Conservation (phyloP, 2,888 invertebrate species). For the Eupithecia vulgata region DNA sequence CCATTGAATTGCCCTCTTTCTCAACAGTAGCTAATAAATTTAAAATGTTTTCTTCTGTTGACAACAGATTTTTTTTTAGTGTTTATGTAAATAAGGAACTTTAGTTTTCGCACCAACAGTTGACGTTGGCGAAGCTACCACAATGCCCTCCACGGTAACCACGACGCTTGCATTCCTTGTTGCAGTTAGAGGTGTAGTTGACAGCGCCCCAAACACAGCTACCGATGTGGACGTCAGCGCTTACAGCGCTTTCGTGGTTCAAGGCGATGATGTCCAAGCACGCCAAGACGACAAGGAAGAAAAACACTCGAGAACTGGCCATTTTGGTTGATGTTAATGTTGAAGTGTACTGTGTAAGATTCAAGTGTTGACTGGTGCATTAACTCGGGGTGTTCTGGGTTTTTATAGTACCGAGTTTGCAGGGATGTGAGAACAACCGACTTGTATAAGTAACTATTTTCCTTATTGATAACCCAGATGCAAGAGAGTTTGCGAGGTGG, state of each 20-base stretch:
- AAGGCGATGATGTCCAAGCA: constrained; percentile 17
- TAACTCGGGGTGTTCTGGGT: background rate
- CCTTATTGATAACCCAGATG: constrained; percentile 3
- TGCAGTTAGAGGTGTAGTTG: constrained; percentile 51
- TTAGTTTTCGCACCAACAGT: constrained; percentile 36
- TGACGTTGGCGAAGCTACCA: constrained; percentile 39
- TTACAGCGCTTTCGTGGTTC: constrained; percentile 42
- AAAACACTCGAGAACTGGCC: constrained; percentile 5
- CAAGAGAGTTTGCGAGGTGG: background rate
- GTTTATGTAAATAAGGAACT: background rate
- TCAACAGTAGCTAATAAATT: background rate
- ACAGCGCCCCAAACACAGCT: constrained; percentile 55
- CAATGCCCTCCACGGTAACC: constrained; percentile 50
- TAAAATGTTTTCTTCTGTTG: background rate
- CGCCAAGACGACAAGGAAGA: constrained; percentile 49
- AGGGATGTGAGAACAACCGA: background rate
- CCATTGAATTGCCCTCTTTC: background rate
- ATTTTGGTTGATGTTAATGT: background rate
- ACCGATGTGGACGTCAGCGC: constrained; percentile 48
- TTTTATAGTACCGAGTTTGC: constrained; percentile 4
- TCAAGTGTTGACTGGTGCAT: background rate
- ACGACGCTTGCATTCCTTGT: constrained; percentile 48
- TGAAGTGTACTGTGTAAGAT: background rate
- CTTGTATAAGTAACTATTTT: background rate
- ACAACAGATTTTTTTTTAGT: background rate